A percentile compares a stretch with the other conserved stretches of the same genome.
phyloP scores from a whole-genome alignment of 2,888 invertebrate species.

The Rotaria macrura region DNA sequence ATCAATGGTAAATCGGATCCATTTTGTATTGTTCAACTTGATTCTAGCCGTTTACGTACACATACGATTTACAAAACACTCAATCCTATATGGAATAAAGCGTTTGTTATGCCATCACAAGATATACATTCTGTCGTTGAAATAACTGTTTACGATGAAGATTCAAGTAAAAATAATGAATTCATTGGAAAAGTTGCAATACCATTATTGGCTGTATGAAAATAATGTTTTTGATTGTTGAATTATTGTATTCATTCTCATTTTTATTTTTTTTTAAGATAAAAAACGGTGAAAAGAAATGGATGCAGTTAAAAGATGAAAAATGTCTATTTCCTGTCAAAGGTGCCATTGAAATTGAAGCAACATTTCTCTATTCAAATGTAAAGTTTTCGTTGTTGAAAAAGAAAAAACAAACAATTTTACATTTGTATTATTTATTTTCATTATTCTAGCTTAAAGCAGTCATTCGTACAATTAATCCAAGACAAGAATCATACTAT shows the following conservation, averaged over 20 bases:
- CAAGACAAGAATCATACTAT: constrained; percentile 86
- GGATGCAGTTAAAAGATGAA: constrained; percentile 92
- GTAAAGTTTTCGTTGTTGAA: too few relatives aligned
- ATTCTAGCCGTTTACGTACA: constrained; percentile 85
- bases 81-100: constrained; percentile 91
- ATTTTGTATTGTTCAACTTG: constrained; percentile 87
- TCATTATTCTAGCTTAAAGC: constrained; percentile 60
- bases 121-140: constrained; percentile 88
- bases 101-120: constrained; percentile 73
- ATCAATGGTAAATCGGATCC: constrained; percentile 95
- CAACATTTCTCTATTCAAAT: constrained; percentile 82
- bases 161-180: constrained; percentile 82
- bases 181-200: constrained; percentile 84
- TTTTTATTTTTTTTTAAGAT: constrained; percentile 52
- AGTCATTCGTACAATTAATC: constrained; percentile 81
- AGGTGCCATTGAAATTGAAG: constrained; percentile 81
- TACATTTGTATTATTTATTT: background rate
- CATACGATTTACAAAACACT: constrained; percentile 97
- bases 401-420: too few relatives aligned
- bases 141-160: constrained; percentile 90
- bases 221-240: background rate
- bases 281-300: constrained; percentile 76
- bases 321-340: constrained; percentile 79
- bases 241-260: background rate
- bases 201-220: constrained; percentile 60